phyloP scores from a whole-genome alignment of 2,888 invertebrate species.

The Macrosoma leucophasiata region DNA sequence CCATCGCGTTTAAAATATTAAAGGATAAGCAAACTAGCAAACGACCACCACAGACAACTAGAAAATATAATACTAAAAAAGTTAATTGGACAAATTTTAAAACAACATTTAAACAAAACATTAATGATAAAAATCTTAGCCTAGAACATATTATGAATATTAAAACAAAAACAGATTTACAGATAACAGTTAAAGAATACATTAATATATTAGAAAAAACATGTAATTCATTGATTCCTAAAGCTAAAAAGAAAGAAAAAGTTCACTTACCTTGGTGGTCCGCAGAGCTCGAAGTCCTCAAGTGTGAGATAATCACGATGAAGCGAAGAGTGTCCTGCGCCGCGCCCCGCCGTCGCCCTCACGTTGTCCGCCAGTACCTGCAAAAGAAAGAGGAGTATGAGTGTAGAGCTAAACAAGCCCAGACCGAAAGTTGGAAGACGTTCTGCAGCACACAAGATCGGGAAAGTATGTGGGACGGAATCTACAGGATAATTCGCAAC shows the following conservation, averaged over 20 bases:
- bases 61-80: neutral
- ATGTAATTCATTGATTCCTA: neutral
- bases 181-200: neutral
- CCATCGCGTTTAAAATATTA: neutral
- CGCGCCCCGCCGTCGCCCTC: neutral
- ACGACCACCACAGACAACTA: neutral
- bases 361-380: neutral
- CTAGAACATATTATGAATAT: neutral
- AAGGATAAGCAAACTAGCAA: too few relatives aligned
- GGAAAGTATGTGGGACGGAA: constrained; percentile 5
- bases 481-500: neutral
- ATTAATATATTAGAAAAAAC: neutral
- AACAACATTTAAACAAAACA: neutral
- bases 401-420: neutral
- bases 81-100: neutral
- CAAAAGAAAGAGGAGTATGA: neutral
- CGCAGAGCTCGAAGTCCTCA: neutral
- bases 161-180: neutral
- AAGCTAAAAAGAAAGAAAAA: neutral
- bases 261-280: neutral
- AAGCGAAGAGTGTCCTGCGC: neutral
- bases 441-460: neutral
- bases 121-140: neutral
- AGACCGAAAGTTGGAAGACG: neutral
- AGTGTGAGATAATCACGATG: neutral